Conservation (phyloP, 2,797 vertebrate genomes). For the Rhincodon typus region DNA sequence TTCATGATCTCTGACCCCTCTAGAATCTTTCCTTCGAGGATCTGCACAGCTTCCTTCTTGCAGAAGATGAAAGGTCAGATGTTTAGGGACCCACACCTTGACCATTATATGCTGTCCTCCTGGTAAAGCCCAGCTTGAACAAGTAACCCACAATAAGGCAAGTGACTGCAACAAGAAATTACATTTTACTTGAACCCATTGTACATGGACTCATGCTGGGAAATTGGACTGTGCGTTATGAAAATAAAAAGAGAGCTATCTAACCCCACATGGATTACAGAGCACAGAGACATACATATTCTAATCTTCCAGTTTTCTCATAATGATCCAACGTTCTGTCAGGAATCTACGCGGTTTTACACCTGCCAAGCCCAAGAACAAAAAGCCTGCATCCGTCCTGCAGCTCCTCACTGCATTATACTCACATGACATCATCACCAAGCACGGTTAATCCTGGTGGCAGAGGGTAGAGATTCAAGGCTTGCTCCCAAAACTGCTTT, state of each 20-base stretch:
- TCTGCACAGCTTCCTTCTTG: not conserved
- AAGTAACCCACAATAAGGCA: not conserved
- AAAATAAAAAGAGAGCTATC: not conserved
- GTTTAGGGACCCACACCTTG: not conserved
- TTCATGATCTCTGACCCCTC: too few species aligned
- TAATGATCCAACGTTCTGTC: not conserved
- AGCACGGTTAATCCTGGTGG: constrained; percentile 53
- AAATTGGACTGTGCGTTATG: not conserved
- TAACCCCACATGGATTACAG: not conserved
- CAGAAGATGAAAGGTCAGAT: too few species aligned
- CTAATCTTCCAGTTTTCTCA: not conserved
- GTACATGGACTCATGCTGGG: not conserved
- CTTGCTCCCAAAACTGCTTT: constrained; percentile 68
- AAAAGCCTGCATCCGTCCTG: not conserved
- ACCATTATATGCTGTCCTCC: not conserved
- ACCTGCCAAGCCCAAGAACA: not conserved
- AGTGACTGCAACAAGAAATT: not conserved
- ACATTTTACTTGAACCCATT: not conserved
- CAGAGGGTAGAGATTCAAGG: constrained; percentile 60
- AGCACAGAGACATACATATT: not conserved
- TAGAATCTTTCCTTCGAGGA: not conserved
- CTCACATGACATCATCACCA: constrained; percentile 69
- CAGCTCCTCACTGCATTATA: constrained; percentile 37
- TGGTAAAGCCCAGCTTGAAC: not conserved
- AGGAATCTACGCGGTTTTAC: not conserved